A percentile compares a stretch with the other conserved stretches of the same genome.
These are phyloP conservation scores for Apodemus sylvaticus DNA, from an alignment of 2,113 vertebrate species.

Conservation along the genomic window DNA sequence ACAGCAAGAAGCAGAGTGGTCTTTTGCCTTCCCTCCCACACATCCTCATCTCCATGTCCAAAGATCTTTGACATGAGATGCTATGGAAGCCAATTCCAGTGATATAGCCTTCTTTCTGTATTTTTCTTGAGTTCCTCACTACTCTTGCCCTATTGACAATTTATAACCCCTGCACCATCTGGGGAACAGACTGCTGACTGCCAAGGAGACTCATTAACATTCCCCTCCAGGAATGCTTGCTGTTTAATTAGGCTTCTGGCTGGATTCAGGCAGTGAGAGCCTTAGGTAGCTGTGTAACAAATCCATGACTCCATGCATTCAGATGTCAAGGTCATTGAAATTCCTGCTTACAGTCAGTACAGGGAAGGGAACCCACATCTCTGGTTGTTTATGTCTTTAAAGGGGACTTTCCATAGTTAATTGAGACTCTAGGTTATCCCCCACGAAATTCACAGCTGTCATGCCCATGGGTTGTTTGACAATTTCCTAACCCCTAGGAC, in stretches of 20 bases:
- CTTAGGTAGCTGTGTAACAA: constrained; percentile 75
- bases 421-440: constrained; percentile 47
- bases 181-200: constrained; percentile 70
- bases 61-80: not conserved
- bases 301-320: constrained; percentile 70
- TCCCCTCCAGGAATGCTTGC: constrained; percentile 64
- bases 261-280: constrained; percentile 70
- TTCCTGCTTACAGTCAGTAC: constrained; percentile 23
- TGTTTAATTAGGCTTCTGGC: constrained; percentile 70
- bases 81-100: constrained; percentile 40
- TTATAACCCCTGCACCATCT: constrained; percentile 79
- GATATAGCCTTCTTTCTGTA: constrained; percentile 47
- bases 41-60: not conserved
- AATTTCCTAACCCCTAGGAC: constrained; percentile 55
- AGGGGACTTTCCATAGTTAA: constrained; percentile 50
- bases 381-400: constrained; percentile 40
- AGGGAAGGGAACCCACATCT: not conserved
- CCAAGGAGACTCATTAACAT: constrained; percentile 81
- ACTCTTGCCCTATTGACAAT: constrained; percentile 68
- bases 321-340: constrained; percentile 78
- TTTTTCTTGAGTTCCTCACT: not conserved
- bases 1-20: not conserved
- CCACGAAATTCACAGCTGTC: constrained; percentile 58
- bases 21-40: not conserved
- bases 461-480: not conserved